These are phyloP conservation scores for Calycopis cecrops DNA, from an alignment of 1,140 invertebrate genomes.

Conservation along the genomic window DNA sequence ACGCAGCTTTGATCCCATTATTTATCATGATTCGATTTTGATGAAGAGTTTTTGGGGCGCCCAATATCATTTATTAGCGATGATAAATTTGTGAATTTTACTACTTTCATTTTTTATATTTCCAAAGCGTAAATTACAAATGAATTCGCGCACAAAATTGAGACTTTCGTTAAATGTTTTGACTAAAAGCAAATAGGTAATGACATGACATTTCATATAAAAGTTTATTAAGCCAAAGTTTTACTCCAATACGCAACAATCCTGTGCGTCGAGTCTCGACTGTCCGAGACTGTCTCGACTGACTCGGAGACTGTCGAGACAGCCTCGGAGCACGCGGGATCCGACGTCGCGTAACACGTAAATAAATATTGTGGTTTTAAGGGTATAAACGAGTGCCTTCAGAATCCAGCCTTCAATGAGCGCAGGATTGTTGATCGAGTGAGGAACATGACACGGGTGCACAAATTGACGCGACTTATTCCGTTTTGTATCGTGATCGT, in stretches of 20 bases:
- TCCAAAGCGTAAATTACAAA: neutral
- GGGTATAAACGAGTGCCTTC: slow-evolving; percentile 72
- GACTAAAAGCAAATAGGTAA: neutral
- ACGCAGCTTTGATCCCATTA: neutral
- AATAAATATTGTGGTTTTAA: slow-evolving; percentile 49
- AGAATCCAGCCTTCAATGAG: slow-evolving; percentile 68
- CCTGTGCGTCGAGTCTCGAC: slow-evolving; percentile 27
- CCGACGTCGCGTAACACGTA: slow-evolving; percentile 30
- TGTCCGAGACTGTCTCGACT: too few species aligned
- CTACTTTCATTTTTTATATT: slow-evolving; percentile 1
- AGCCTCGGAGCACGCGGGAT: neutral
- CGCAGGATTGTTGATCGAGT: slow-evolving; percentile 63
- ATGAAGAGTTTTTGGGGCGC: neutral
- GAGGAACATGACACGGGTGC: slow-evolving; percentile 38
- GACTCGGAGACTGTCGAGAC: too few species aligned
- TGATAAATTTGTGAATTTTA: neutral
- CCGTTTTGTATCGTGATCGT: slow-evolving; percentile 11
- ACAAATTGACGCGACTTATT: slow-evolving; percentile 16
- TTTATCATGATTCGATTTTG: neutral
- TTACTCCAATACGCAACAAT: slow-evolving; percentile 51
- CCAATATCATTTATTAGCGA: neutral
- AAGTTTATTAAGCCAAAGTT: slow-evolving; percentile 38
- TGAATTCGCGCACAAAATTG: slow-evolving; percentile 12
- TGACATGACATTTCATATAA: neutral
- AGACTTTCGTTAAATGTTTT: neutral